phyloP scores from a whole-genome alignment of 2,113 vertebrate species.

The Chionis minor region DNA sequence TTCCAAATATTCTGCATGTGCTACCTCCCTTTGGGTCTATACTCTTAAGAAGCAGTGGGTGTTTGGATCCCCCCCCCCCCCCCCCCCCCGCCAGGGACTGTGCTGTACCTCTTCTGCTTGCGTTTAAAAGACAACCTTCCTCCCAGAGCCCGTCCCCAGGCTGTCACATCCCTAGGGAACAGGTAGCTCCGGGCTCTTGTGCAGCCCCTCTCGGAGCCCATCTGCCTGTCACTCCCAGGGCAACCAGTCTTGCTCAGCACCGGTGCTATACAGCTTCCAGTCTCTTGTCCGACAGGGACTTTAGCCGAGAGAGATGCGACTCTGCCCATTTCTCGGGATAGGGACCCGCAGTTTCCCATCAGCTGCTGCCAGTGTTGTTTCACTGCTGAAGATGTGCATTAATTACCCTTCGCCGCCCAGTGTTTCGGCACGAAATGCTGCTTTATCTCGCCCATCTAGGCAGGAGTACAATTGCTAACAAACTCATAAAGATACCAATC shows the following conservation, averaged over 20 bases:
- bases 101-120: background rate
- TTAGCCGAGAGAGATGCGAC: background rate
- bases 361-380: background rate
- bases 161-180: background rate
- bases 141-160: background rate
- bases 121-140: fast-evolving
- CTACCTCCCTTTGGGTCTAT: fast-evolving
- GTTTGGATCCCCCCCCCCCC: too few species aligned
- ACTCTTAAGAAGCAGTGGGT: background rate
- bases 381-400: background rate
- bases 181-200: background rate
- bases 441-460: background rate
- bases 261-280: fast-evolving
- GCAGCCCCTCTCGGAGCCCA: background rate
- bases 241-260: background rate
- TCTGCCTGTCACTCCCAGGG: background rate
- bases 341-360: background rate
- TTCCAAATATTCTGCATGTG: background rate
- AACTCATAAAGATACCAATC: constrained; percentile 11
- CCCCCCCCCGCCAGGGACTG: background rate
- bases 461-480: constrained; percentile 15
- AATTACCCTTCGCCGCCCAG: background rate
- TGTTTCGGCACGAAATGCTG: background rate
- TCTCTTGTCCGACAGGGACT: background rate
- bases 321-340: background rate